phyloP scores from a whole-genome alignment of 2,797 vertebrate species.

The Bucorvus abyssinicus region DNA sequence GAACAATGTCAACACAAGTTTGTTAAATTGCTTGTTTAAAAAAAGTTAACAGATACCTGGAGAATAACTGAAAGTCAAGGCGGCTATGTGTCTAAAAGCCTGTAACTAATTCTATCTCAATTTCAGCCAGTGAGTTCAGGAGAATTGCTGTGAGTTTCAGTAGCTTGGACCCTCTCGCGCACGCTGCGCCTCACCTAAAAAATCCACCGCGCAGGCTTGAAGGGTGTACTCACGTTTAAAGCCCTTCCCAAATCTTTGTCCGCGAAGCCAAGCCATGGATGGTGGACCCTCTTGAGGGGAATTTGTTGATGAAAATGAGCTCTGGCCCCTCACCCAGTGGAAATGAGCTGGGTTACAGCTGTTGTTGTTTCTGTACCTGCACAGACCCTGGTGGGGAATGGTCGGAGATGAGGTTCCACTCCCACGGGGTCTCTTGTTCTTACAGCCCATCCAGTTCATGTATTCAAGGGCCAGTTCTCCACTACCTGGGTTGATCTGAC shows the following conservation, averaged over 20 bases:
- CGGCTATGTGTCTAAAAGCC: background rate
- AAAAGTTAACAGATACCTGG: background rate
- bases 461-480: background rate
- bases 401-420: background rate
- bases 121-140: background rate
- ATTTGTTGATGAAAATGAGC: background rate
- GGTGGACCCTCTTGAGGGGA: too few relatives aligned
- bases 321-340: background rate
- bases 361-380: background rate
- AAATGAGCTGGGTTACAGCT: background rate
- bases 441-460: background rate
- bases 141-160: background rate
- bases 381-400: rapidly evolving
- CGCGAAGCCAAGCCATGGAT: too few relatives aligned
- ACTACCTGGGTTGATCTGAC: background rate
- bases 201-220: too few relatives aligned
- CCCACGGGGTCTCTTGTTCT: background rate
- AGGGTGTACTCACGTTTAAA: too few relatives aligned
- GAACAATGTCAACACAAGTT: background rate
- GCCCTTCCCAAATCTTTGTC: too few relatives aligned
- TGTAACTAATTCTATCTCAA: background rate
- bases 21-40: background rate
- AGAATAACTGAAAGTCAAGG: background rate
- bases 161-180: background rate
- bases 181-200: too few relatives aligned